Evolutionary conservation across 2,888 invertebrate genomes (phyloP).

Genomic region (Metallyticus violacea): DNA sequence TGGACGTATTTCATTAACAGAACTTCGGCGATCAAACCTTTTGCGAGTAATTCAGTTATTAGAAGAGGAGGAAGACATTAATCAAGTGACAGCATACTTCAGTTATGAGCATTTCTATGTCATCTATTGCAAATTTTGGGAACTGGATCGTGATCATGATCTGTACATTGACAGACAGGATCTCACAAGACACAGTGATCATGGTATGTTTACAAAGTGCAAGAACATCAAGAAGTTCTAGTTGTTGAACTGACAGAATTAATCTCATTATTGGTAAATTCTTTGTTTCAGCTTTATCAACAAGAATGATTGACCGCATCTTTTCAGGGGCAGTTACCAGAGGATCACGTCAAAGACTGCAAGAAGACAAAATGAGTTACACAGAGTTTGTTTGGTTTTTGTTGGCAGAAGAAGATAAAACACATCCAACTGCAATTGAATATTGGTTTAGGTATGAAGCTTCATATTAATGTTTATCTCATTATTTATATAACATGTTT

Average conservation of each 20-base stretch:
- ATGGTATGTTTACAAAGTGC: slow-evolving; percentile 60
- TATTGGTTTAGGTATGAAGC: slow-evolving; percentile 79
- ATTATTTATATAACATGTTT: too few species aligned
- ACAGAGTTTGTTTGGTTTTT: slow-evolving; percentile 99
- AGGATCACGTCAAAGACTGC: slow-evolving; percentile 49
- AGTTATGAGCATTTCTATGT: slow-evolving; percentile 99
- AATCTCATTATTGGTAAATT: background rate
- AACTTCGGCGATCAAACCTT: slow-evolving; percentile 88
- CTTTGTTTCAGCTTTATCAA: slow-evolving; percentile 76
- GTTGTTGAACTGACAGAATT: background rate
- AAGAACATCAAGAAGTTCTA: background rate
- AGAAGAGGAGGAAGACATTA: slow-evolving; percentile 96
- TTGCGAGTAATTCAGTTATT: slow-evolving; percentile 70
- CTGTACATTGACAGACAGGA: slow-evolving; percentile 92
- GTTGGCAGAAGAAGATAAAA: slow-evolving; percentile 97
- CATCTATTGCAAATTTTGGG: slow-evolving; percentile 99
- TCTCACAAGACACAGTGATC: slow-evolving; percentile 91
- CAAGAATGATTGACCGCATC: slow-evolving; percentile 93
- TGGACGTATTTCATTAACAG: slow-evolving; percentile 82
- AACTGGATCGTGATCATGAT: slow-evolving; percentile 97
- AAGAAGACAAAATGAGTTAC: slow-evolving; percentile 87
- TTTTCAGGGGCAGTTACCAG: slow-evolving; percentile 95
- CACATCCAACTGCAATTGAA: slow-evolving; percentile 90
- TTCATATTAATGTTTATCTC: background rate
- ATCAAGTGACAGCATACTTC: slow-evolving; percentile 71